Conservation (phyloP, 2,113 vertebrate genomes). For the Xenus cinereus region DNA sequence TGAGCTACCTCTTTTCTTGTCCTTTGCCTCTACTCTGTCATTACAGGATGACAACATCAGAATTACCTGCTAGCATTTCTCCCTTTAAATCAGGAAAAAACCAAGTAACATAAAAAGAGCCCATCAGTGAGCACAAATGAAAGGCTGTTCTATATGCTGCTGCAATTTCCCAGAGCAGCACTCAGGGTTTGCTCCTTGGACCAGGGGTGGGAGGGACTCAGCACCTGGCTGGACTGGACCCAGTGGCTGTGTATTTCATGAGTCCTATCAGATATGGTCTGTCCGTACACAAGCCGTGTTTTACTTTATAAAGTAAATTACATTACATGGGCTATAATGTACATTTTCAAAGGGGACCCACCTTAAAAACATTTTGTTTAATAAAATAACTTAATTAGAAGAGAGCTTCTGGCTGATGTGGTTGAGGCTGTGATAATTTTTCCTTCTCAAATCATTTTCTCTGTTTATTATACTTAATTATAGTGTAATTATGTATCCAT, state of each 20-base stretch:
- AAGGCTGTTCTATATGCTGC: background rate
- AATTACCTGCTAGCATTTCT: background rate
- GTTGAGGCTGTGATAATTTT: constrained; percentile 62
- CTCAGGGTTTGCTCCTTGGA: background rate
- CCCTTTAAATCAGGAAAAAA: background rate
- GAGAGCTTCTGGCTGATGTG: constrained; percentile 67
- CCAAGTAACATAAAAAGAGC: background rate
- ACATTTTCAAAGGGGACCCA: constrained; percentile 64
- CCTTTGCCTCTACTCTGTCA: background rate
- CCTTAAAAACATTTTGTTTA: constrained; percentile 72
- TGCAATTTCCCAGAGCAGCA: background rate
- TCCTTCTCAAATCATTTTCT: constrained; percentile 68
- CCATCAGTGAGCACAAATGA: background rate
- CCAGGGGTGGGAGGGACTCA: background rate
- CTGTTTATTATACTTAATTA: constrained; percentile 69
- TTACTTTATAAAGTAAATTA: constrained; percentile 61
- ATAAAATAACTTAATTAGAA: constrained; percentile 72
- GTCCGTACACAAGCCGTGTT: constrained; percentile 31
- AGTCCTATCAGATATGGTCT: constrained; percentile 10
- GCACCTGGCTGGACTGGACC: background rate
- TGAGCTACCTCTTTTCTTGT: background rate
- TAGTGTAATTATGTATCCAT: constrained; percentile 61
- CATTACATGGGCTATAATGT: constrained; percentile 53
- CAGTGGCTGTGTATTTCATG: background rate
- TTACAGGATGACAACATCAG: background rate